A percentile compares a stretch with the other conserved stretches of the same genome.
phyloP scores from a whole-genome alignment of 1,140 invertebrate genomes.

The Neelides sp. region DNA sequence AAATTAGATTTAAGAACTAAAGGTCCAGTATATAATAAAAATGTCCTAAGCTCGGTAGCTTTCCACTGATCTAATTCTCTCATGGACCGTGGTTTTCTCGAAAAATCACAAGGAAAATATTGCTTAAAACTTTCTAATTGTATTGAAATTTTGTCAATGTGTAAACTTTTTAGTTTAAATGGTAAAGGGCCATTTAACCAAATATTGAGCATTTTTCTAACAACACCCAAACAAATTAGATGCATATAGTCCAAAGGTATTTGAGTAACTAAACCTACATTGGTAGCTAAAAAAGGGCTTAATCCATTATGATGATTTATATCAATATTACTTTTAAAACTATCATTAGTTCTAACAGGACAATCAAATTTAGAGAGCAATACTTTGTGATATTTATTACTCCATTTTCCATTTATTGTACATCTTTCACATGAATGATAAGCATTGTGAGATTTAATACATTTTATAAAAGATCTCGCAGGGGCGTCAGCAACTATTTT shows the following conservation, averaged over 20 bases:
- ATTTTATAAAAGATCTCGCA: conserved; percentile 12
- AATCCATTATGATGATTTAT: background rate
- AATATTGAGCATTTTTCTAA: conserved; percentile 6
- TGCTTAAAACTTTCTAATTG: background rate
- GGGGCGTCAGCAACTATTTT: conserved; percentile 12
- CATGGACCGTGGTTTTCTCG: conserved; percentile 35
- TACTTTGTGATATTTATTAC: background rate
- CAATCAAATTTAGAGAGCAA: too few species aligned
- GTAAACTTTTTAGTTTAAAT: background rate
- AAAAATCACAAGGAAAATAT: conserved; percentile 35
- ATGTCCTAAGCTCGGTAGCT: conserved; percentile 39
- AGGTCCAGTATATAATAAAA: conserved; percentile 39
- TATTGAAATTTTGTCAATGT: background rate
- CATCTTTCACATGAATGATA: conserved; percentile 14
- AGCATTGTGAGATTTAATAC: conserved; percentile 2
- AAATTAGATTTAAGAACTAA: conserved; percentile 34
- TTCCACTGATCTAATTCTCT: conserved; percentile 37
- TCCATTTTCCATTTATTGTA: background rate
- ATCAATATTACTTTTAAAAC: too few species aligned
- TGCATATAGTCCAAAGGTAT: conserved; percentile 18
- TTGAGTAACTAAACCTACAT: conserved; percentile 6
- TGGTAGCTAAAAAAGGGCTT: background rate
- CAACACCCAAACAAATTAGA: conserved; percentile 9
- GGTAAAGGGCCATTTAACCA: conserved; percentile 1
- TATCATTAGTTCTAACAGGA: too few species aligned